These are phyloP conservation scores for Peromyscus eremicus DNA, from an alignment of 2,797 vertebrate genomes.

Conservation along the genomic window DNA sequence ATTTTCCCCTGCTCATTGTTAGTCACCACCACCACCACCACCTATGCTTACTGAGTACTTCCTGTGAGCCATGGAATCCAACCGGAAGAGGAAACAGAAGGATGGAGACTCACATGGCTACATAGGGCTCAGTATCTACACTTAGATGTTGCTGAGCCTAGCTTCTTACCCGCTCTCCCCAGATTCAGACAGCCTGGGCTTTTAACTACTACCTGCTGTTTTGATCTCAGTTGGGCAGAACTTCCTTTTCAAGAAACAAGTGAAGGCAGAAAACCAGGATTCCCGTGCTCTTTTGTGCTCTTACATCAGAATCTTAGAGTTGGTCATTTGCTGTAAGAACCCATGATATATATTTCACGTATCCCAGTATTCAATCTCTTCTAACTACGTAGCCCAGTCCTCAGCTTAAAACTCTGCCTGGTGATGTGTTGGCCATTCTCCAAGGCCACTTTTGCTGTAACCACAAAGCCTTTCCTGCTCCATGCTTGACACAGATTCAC, in stretches of 20 bases:
- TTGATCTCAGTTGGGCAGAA: background rate
- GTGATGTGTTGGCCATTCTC: background rate
- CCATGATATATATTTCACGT: fast-evolving
- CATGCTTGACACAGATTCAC: background rate
- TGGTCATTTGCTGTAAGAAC: background rate
- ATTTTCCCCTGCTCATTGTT: background rate
- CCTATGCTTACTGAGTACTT: background rate
- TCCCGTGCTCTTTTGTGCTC: background rate
- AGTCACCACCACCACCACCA: background rate
- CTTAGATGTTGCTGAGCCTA: background rate
- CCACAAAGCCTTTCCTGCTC: background rate
- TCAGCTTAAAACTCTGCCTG: background rate
- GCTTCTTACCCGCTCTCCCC: background rate
- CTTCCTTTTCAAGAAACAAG: background rate
- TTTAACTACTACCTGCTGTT: background rate
- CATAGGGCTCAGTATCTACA: background rate
- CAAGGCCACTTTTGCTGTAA: constrained; percentile 11
- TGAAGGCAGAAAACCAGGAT: background rate
- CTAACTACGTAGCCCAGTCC: background rate
- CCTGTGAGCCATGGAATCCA: background rate
- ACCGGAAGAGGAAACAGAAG: background rate
- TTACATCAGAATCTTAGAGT: background rate
- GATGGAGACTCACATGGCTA: background rate
- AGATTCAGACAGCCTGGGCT: background rate
- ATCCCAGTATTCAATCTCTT: background rate